Evolutionary conservation across 2,797 vertebrate species (phyloP).

Genomic region (Alcedo atthis): DNA sequence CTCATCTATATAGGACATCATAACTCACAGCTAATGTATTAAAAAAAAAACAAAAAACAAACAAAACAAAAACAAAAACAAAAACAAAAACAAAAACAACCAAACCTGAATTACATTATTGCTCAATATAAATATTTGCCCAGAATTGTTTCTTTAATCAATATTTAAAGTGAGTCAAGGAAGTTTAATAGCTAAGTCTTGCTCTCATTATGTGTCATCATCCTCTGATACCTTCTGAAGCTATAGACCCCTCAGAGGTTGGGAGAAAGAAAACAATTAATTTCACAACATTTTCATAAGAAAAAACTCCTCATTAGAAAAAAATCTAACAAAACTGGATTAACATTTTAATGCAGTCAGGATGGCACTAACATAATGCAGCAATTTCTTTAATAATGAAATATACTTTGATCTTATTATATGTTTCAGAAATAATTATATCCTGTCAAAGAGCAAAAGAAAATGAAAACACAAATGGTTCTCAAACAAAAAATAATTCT

Average conservation of each 20-base stretch:
- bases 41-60: neutral
- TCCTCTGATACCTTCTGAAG: slow-evolving; percentile 51
- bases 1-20: neutral
- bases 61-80: neutral
- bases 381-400: slow-evolving; percentile 52
- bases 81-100: neutral
- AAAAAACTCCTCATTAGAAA: slow-evolving; percentile 35
- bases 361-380: slow-evolving; percentile 14
- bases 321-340: slow-evolving; percentile 27
- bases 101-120: slow-evolving; percentile 36
- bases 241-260: slow-evolving; percentile 45
- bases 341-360: slow-evolving; percentile 26
- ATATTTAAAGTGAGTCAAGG: slow-evolving; percentile 64
- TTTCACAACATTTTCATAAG: slow-evolving; percentile 48
- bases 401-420: slow-evolving; percentile 33
- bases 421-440: slow-evolving; percentile 30
- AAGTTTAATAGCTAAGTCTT: slow-evolving; percentile 68
- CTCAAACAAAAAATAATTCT: neutral
- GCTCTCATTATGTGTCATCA: slow-evolving; percentile 62
- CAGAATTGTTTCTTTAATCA: slow-evolving; percentile 69
- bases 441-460: slow-evolving; percentile 15
- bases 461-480: slow-evolving; percentile 20
- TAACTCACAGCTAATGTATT: neutral
- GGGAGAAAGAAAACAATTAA: slow-evolving; percentile 52
- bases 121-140: slow-evolving; percentile 65